Percentiles rank a stretch among this genome's conserved stretches.
Evolutionary conservation across 2,113 vertebrate species (phyloP).

Genomic region (Mionectes macconnelli): DNA sequence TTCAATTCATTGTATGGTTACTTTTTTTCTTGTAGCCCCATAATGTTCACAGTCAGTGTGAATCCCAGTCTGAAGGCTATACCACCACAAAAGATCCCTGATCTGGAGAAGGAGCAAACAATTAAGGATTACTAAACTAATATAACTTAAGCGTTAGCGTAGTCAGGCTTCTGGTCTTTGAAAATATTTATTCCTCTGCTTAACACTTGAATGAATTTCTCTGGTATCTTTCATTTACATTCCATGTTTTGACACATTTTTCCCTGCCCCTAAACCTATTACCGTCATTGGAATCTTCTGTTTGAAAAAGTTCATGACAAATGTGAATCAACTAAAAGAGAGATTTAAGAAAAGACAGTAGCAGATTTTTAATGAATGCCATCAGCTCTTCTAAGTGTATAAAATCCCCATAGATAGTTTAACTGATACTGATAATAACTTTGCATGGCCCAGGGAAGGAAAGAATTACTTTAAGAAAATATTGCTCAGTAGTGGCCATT

Average conservation of each 20-base stretch:
- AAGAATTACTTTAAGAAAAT: not conserved
- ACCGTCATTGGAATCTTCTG: not conserved
- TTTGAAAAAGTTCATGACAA: not conserved
- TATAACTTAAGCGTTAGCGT: not conserved
- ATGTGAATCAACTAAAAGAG: not conserved
- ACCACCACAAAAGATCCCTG: not conserved
- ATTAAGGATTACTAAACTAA: not conserved
- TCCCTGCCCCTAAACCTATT: not conserved
- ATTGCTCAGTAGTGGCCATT: not conserved
- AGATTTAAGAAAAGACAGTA: not conserved
- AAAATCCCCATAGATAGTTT: not conserved
- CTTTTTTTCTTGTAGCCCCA: not conserved
- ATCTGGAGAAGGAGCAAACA: not conserved
- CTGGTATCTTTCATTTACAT: not conserved
- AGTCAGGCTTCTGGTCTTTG: not conserved
- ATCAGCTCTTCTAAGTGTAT: not conserved
- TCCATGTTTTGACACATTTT: not conserved
- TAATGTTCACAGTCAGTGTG: not conserved
- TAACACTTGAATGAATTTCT: not conserved
- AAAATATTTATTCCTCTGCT: not conserved
- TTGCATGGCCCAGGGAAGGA: not conserved
- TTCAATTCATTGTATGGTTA: not conserved
- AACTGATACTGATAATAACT: not conserved
- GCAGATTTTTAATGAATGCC: not conserved
- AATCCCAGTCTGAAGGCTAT: not conserved